A percentile compares a stretch with the other conserved stretches of the same genome.
phyloP scores from a whole-genome alignment of 2,797 vertebrate species.

The Acridotheres tristis region DNA sequence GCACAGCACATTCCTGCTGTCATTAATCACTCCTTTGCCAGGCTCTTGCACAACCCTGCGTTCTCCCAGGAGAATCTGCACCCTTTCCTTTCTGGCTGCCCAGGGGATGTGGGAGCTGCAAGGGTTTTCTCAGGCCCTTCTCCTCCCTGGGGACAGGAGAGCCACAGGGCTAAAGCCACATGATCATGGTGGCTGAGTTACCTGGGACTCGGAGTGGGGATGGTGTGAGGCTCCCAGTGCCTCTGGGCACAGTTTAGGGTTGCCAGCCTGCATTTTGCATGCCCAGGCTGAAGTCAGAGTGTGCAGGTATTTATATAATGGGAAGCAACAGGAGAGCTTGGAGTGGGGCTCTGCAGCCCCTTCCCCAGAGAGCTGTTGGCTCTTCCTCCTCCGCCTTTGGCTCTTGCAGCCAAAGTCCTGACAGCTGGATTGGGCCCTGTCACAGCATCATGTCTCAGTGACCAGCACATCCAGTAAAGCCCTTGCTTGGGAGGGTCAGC shows the following conservation, averaged over 20 bases:
- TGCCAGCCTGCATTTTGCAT: neutral
- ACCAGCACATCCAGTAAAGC: neutral
- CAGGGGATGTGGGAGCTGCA: accelerated
- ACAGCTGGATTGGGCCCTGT: neutral
- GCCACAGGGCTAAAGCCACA: neutral
- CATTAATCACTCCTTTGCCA: constrained; percentile 5
- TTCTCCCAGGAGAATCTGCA: neutral
- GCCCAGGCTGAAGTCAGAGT: neutral
- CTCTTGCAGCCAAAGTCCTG: neutral
- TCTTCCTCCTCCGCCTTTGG: neutral
- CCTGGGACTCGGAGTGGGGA: accelerated
- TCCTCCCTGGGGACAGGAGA: neutral
- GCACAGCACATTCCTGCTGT: constrained; percentile 6
- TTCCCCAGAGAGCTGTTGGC: neutral
- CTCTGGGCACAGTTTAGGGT: neutral
- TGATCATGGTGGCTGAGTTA: accelerated
- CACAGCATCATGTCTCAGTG: neutral
- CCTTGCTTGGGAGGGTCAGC: neutral
- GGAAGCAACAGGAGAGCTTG: neutral
- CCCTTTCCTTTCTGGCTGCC: neutral
- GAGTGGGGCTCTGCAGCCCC: neutral
- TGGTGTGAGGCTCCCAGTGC: neutral
- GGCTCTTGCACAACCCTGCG: neutral
- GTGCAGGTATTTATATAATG: neutral
- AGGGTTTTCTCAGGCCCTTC: neutral